A percentile compares a stretch with the other conserved stretches of the same genome.
phyloP scores from a whole-genome alignment of 1,140 invertebrate genomes.

The Nymphalis io region DNA sequence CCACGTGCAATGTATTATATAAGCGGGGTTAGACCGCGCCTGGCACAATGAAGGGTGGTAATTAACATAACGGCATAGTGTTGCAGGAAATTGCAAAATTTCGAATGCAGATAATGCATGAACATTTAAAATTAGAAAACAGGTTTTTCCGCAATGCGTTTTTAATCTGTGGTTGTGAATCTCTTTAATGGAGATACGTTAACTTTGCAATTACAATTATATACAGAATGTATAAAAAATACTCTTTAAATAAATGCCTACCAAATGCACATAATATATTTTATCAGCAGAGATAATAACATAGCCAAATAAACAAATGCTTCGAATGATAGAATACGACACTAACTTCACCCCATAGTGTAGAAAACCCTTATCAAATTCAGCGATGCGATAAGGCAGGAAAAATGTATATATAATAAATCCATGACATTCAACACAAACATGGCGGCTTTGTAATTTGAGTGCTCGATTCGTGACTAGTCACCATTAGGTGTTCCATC shows the following conservation, averaged over 20 bases:
- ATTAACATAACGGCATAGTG: constrained; percentile 7
- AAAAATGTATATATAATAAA: constrained; percentile 22
- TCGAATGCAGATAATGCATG: constrained; percentile 17
- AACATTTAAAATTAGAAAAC: constrained; percentile 1
- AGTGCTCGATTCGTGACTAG: constrained; percentile 61
- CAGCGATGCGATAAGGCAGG: constrained; percentile 1
- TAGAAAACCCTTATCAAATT: background rate
- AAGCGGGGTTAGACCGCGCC: constrained; percentile 19
- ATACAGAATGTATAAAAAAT: too few species aligned
- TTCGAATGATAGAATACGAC: too few species aligned
- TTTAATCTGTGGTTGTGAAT: background rate
- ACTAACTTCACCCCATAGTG: background rate
- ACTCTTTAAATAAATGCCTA: too few species aligned
- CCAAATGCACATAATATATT: too few species aligned
- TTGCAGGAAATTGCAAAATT: constrained; percentile 20
- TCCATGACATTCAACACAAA: constrained; percentile 21
- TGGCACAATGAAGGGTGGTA: constrained; percentile 20
- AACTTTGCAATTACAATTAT: too few species aligned
- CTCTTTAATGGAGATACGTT: too few species aligned
- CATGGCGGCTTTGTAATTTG: constrained; percentile 49
- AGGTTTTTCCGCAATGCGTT: constrained; percentile 5
- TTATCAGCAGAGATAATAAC: too few species aligned
- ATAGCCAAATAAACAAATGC: too few species aligned
- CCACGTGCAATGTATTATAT: constrained; percentile 8
- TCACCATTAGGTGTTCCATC: constrained; percentile 62